Evolutionary conservation across 2,888 invertebrate species (phyloP).

Genomic region (Callyntrura guangdongensis): DNA sequence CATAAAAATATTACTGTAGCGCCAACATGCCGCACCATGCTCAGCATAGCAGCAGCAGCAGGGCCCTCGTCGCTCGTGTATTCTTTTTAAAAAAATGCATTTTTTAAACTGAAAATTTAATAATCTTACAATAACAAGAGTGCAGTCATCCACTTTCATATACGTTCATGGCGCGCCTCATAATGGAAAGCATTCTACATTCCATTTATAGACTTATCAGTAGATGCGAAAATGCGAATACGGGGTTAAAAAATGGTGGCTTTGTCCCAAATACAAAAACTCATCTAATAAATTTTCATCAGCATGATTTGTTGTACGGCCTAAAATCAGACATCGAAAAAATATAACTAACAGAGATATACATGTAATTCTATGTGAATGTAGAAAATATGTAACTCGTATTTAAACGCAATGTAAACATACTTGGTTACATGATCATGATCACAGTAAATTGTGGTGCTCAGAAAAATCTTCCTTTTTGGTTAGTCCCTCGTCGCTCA

Average conservation of each 20-base stretch:
- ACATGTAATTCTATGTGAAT: not conserved
- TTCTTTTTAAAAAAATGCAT: not conserved
- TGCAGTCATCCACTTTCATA: not conserved
- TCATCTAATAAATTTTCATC: constrained; percentile 55
- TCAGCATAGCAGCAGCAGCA: no score
- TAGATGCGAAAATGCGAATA: not conserved
- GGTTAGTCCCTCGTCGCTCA: not conserved
- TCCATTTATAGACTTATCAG: not conserved
- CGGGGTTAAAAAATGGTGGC: constrained; percentile 18
- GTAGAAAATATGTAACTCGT: not conserved
- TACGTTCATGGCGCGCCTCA: not conserved
- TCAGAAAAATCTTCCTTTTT: constrained; percentile 4
- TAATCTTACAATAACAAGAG: not conserved
- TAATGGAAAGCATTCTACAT: not conserved
- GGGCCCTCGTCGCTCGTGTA: not conserved
- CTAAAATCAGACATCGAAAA: constrained; percentile 36
- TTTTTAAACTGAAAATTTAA: not conserved
- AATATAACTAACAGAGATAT: not conserved
- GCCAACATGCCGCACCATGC: no score
- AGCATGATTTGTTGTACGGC: constrained; percentile 32
- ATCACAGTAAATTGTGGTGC: not conserved
- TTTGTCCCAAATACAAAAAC: constrained; percentile 57
- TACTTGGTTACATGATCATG: not conserved
- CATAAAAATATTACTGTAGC: no score
- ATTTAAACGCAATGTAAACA: constrained; percentile 37